Conservation (phyloP, 2,113 vertebrate genomes). For the Cacatua alba region DNA sequence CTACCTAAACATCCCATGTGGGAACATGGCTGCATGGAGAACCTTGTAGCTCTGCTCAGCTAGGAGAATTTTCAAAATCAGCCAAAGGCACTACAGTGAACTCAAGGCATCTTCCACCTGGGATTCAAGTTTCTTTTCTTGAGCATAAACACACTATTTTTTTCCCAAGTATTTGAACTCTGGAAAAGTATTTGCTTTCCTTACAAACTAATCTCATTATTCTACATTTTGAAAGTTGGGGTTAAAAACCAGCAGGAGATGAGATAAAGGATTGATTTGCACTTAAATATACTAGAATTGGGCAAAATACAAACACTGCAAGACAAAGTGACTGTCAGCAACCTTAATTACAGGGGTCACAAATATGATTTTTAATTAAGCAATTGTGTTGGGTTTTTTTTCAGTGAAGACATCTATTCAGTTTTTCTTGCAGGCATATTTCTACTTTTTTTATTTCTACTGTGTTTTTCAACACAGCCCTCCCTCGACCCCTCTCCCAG, state of each 20-base stretch:
- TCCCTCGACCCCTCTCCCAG: background rate
- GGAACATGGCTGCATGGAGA: background rate
- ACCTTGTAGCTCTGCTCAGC: background rate
- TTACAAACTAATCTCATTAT: background rate
- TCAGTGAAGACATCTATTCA: background rate
- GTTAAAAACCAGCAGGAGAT: background rate
- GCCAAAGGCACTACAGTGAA: background rate
- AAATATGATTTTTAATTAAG: background rate
- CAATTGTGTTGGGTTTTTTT: background rate
- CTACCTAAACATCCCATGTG: background rate
- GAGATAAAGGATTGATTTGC: background rate
- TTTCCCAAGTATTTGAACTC: background rate
- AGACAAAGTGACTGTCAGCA: background rate
- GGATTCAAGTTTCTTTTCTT: background rate
- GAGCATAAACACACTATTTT: background rate
- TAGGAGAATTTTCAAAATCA: background rate
- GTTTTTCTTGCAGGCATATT: background rate
- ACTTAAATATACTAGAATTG: background rate
- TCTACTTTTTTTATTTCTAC: background rate
- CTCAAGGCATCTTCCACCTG: background rate
- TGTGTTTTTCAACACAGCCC: background rate
- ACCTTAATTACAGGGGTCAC: background rate
- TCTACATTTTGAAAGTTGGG: background rate
- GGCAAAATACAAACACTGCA: constrained; percentile 8
- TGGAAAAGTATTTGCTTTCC: background rate